Evolutionary conservation across 2,113 vertebrate genomes (phyloP), one percentile per base, ranked within the genome.

Genomic region (Callochromis pleurospilus): DNA sequence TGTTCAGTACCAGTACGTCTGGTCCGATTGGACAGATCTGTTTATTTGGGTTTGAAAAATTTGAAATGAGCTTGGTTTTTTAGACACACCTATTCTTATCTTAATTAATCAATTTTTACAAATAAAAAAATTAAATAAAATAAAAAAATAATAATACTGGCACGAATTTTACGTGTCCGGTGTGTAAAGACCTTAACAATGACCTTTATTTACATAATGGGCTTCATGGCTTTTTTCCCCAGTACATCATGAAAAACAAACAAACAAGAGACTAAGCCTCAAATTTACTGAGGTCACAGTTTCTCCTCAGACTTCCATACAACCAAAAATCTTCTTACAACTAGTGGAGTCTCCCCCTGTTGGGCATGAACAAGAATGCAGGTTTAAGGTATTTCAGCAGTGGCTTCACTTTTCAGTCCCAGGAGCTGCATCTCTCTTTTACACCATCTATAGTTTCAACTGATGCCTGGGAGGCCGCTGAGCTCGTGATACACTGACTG

Each of bases 171-270:
- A 8, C 1, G 4, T 38, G 60, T 1, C 60, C 1, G 3, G 17
- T 21, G 31, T 65, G 4, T 38, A 65, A n/a, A 38, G 19, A 38
- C 19, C 60, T 47, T 1, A 26, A 75, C 26, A 75, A 19, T 49
- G 15, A 75, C 14, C 70, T 47, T 75, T 12, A 2, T 31, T 77
- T 77, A 77, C 42, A 77, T 19, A 77, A 75, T 47, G 9, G 21
- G 21, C 15, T 49, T 75, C 4, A 1, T 47, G 21, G 33, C 11
- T 29, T 19, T 70, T 26, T 19, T 0, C 0, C 2, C 9, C 4
- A 0, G 6, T 21, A 65, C 19, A 38, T 13, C 6, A 0, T 38
- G 33, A 65, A 65, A 3, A 62, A 62, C 29, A 33, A n/a, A 65
- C 60, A 62, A 62, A 65, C 31, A 62, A n/a, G 33, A 21, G 3